phyloP scores from a whole-genome alignment of 2,797 vertebrate species.

The Argya squamiceps region DNA sequence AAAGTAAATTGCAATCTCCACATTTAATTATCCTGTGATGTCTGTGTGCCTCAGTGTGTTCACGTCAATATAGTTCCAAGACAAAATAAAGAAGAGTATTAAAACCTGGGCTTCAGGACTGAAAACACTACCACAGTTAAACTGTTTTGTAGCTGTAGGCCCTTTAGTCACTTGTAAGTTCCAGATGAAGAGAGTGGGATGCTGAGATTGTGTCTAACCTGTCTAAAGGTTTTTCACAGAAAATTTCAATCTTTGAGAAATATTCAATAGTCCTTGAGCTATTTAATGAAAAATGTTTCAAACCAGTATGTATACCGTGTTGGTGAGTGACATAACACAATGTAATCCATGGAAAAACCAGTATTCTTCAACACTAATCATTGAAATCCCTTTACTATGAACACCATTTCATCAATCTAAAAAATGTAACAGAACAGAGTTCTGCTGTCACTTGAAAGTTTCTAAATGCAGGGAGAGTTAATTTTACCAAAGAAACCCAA shows the following conservation, averaged over 20 bases:
- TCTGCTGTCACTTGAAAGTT: not conserved
- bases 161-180: not conserved
- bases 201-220: not conserved
- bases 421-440: not conserved
- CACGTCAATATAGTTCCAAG: not conserved
- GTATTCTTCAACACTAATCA: not conserved
- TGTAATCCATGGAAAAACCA: not conserved
- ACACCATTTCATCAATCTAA: not conserved
- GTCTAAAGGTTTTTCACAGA: not conserved
- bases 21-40: not conserved
- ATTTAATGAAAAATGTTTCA: not conserved
- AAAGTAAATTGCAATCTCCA: not conserved
- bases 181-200: not conserved
- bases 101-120: slow-evolving; percentile 24
- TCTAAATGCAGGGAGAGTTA: not conserved
- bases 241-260: not conserved
- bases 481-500: not conserved
- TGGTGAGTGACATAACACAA: not conserved
- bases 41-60: not conserved
- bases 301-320: not conserved
- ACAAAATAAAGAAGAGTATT: slow-evolving; percentile 7
- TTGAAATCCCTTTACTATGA: not conserved
- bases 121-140: not conserved
- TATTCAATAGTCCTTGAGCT: not conserved
- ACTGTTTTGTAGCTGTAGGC: not conserved